These are phyloP conservation scores for Drosophila subsilvestris DNA, from an alignment of 2,888 invertebrate genomes.

Conservation along the genomic window DNA sequence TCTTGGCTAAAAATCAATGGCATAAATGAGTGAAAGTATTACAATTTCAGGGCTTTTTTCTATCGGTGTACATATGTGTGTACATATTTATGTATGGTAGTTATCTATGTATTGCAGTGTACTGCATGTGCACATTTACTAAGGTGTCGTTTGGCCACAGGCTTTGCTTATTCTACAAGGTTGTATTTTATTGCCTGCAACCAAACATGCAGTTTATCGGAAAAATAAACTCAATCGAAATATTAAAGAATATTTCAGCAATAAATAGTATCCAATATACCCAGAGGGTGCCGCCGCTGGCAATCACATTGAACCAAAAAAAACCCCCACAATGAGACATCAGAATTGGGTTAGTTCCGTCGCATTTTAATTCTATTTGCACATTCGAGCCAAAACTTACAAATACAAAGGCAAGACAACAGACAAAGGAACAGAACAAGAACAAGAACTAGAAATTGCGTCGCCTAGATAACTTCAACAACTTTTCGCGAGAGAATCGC, in stretches of 20 bases:
- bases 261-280: constrained; percentile 1
- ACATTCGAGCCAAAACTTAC: constrained; percentile 57
- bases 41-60: too few relatives aligned
- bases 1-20: too few relatives aligned
- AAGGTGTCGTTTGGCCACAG: background rate
- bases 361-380: constrained; percentile 75
- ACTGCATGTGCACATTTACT: background rate
- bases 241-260: too few relatives aligned
- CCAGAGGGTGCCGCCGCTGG: background rate
- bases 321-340: constrained; percentile 26
- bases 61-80: too few relatives aligned
- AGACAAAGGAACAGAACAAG: constrained; percentile 38
- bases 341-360: constrained; percentile 60
- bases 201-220: too few relatives aligned
- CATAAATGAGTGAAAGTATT: too few relatives aligned
- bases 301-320: constrained; percentile 19
- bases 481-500: constrained; percentile 60
- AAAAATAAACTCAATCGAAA: background rate
- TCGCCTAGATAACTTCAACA: constrained; percentile 51
- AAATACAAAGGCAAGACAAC: constrained; percentile 50
- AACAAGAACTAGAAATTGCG: constrained; percentile 54
- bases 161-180: background rate
- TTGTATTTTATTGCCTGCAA: background rate
- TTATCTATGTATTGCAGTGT: too few relatives aligned
- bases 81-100: too few relatives aligned